Conservation (phyloP, 2,113 vertebrate species). For the Hymenochirus boettgeri region DNA sequence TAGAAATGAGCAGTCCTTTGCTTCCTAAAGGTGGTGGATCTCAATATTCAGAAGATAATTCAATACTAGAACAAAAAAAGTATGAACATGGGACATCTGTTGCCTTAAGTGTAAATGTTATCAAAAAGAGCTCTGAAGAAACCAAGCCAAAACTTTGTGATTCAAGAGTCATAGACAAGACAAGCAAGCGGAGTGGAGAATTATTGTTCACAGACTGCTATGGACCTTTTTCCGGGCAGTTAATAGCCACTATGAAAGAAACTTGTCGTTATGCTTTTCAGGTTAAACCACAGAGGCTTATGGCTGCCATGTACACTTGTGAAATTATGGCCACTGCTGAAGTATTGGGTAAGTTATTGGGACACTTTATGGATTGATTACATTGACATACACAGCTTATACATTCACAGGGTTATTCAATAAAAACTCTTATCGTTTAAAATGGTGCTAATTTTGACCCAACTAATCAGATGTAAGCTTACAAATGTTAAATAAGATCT, state of each 20-base stretch:
- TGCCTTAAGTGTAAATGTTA: not conserved
- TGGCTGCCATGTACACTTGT: constrained; percentile 95
- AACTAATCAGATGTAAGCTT: too few relatives aligned
- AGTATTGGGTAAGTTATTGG: constrained; percentile 86
- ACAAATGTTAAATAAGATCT: too few relatives aligned
- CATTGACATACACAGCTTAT: too few relatives aligned
- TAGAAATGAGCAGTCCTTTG: constrained; percentile 67
- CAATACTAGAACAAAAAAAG: constrained; percentile 8
- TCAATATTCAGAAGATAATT: constrained; percentile 45
- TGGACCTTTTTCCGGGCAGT: constrained; percentile 87
- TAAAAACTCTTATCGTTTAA: too few relatives aligned
- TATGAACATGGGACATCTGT: not conserved
- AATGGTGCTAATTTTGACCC: too few relatives aligned
- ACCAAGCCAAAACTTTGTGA: not conserved
- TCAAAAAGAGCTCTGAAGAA: not conserved
- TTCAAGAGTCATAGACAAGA: constrained; percentile 42
- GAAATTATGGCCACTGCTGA: constrained; percentile 94
- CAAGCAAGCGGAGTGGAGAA: constrained; percentile 52
- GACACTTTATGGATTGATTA: not conserved
- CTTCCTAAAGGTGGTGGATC: constrained; percentile 39
- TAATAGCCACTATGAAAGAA: constrained; percentile 93
- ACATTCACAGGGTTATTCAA: too few relatives aligned
- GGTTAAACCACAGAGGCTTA: constrained; percentile 84
- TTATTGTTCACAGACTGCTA: constrained; percentile 67
- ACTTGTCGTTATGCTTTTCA: constrained; percentile 86